Evolutionary conservation across 1,140 invertebrate species (phyloP).

Genomic region (Papilio aristodemus): DNA sequence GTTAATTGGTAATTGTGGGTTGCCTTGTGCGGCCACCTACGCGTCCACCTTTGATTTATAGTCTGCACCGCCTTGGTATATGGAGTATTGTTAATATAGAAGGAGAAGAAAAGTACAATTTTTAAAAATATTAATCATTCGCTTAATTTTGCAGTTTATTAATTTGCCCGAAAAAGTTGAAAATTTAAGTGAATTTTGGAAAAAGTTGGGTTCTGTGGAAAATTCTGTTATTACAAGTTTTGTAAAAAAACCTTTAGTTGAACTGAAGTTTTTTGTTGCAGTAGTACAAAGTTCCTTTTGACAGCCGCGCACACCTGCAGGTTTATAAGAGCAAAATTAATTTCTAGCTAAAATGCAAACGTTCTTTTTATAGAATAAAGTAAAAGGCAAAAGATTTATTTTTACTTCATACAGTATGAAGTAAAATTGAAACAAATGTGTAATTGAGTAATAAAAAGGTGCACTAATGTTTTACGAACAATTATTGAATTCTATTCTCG

Average conservation of each 20-base stretch:
- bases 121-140: constrained; percentile 30
- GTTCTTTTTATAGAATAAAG: neutral
- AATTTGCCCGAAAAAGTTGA: neutral
- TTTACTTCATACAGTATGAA: no score
- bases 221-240: no score
- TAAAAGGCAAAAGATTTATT: no score
- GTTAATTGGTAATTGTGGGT: constrained; percentile 74
- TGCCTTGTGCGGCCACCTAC: constrained; percentile 61
- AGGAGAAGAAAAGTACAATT: neutral
- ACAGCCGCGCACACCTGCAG: neutral
- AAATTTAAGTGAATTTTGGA: no score
- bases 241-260: neutral
- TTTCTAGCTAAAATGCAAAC: neutral
- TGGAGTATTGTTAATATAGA: constrained; percentile 58
- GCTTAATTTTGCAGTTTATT: constrained; percentile 36
- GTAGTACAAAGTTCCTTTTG: neutral
- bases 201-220: no score
- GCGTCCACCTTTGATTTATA: constrained; percentile 63
- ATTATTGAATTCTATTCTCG: constrained; percentile 22
- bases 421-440: neutral
- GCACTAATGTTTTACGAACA: constrained; percentile 35
- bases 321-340: neutral
- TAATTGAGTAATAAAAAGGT: neutral
- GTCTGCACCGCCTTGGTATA: constrained; percentile 56
- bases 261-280: neutral